Evolutionary conservation across 2,113 vertebrate genomes (phyloP), one percentile per base, ranked within the genome.

Genomic region (Hippocampus guttulatus): DNA sequence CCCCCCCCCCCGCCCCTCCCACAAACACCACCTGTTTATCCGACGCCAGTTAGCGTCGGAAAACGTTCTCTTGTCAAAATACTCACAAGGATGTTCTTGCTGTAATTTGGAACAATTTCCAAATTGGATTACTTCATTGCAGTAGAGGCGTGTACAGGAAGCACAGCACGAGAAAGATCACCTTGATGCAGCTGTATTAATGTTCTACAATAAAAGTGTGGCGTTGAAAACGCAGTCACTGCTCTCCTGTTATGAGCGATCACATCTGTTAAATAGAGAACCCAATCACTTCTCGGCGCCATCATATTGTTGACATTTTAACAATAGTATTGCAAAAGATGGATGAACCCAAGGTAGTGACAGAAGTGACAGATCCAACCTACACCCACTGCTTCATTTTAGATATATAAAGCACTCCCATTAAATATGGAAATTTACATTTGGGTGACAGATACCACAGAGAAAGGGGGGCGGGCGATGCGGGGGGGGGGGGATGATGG

Each of bases 401-500:
- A 93, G 93, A 94, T 84, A 95, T 93, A 95, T 94, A 95, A 95
- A 94, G 93, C 94, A 75, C 94, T 92, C 94, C 95, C 95, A 96
- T 96, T 95, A 97, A 95, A 96, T 82, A 94, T 94, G 92, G 94
- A 96, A 95, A 96, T 95, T 93, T 94, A 90, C 91, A 92, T 94
- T 88, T 94, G 90, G 89, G 94, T 94, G 95, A 92, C 93, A 94
- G 95, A 90, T 89, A 88, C 83, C 79, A 84, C 89, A 87, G 86
- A 88, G 88, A 84, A 38, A 38, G 5, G 33, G 33, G 5, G 33
- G 30, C 30, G 30, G 30, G 30, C 0, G 30, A 27, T 27, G n/a
- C n/a, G n/a, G n/a, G n/a, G n/a, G 30, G 30, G 83, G 91, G 91
- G 85, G 90, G 85, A 68, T 90, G 89, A 92, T 88, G 88, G 82